Evolutionary conservation across 1,140 invertebrate species (phyloP).

Genomic region (Dolichoris vasculosae): DNA sequence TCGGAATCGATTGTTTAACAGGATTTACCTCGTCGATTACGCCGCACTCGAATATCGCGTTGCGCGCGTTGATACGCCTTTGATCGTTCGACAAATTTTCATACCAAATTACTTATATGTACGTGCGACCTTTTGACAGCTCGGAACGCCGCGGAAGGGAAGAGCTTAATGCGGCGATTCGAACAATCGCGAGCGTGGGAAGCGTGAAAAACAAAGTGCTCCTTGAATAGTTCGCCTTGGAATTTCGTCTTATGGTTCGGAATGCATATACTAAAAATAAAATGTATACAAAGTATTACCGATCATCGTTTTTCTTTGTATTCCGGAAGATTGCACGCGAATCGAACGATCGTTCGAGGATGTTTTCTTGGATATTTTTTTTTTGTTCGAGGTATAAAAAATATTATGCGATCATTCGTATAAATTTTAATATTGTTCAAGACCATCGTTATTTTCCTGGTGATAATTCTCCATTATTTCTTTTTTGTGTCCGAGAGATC

Average conservation of each 20-base stretch:
- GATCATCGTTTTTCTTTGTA: not conserved
- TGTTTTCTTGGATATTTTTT: not conserved
- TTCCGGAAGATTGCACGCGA: not conserved
- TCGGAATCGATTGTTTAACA: slow-evolving; percentile 37
- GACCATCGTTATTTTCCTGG: not conserved
- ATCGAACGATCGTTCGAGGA: slow-evolving; percentile 1
- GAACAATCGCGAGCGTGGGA: slow-evolving; percentile 46
- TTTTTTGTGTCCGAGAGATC: not conserved
- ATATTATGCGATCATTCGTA: not conserved
- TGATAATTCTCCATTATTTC: not conserved
- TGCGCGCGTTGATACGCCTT: not conserved
- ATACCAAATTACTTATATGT: not conserved
- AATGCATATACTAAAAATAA: slow-evolving; percentile 27
- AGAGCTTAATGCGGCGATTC: not conserved
- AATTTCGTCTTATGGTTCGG: slow-evolving; percentile 31
- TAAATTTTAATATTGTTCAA: not conserved
- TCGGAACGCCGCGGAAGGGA: not conserved
- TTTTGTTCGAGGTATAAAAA: not conserved
- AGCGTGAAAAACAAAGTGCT: slow-evolving; percentile 32
- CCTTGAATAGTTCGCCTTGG: slow-evolving; percentile 44
- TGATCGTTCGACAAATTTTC: slow-evolving; percentile 10
- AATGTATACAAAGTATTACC: not conserved
- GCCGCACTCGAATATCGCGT: not conserved
- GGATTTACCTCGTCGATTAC: slow-evolving; percentile 4
- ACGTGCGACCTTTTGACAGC: slow-evolving; percentile 31